Conservation (phyloP, 1,140 invertebrate genomes). For the Drosophila neocordata region DNA sequence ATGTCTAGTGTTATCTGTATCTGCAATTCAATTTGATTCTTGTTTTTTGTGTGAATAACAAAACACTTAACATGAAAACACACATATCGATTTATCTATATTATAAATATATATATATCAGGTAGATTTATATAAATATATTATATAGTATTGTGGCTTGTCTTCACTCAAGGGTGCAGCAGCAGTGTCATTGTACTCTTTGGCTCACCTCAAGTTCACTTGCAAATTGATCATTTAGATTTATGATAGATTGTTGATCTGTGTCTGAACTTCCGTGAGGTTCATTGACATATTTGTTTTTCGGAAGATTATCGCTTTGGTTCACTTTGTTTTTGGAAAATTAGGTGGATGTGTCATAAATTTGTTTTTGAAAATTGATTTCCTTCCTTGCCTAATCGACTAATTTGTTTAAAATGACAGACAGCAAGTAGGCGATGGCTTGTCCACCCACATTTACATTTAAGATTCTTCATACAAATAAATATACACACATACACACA, state of each 20-base stretch:
- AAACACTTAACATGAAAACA: slow-evolving; percentile 40
- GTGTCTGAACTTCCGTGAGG: slow-evolving; percentile 54
- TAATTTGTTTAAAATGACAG: slow-evolving; percentile 71
- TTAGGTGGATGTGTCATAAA: slow-evolving; percentile 30
- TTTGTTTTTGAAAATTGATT: slow-evolving; percentile 39
- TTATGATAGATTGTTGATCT: slow-evolving; percentile 65
- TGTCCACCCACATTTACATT: slow-evolving; percentile 58
- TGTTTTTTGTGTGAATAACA: slow-evolving; percentile 50
- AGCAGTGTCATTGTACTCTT: slow-evolving; percentile 62
- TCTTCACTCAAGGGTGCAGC: slow-evolving; percentile 48
- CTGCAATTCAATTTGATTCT: slow-evolving; percentile 36
- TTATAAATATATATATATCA: slow-evolving; percentile 4
- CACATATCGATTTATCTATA: neutral
- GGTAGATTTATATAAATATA: slow-evolving; percentile 1
- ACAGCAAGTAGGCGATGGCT: slow-evolving; percentile 5
- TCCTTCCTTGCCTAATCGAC: slow-evolving; percentile 69
- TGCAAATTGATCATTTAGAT: slow-evolving; percentile 75
- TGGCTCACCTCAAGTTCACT: slow-evolving; percentile 64
- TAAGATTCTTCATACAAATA: slow-evolving; percentile 3
- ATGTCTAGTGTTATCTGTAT: slow-evolving; percentile 20
- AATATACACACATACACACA: neutral
- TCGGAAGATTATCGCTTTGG: neutral
- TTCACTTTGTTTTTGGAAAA: slow-evolving; percentile 4
- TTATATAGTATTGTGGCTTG: slow-evolving; percentile 1
- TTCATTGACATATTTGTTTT: slow-evolving; percentile 63